These are phyloP conservation scores for Lasioglossum villosulum DNA, from an alignment of 2,888 invertebrate species.

Conservation along the genomic window DNA sequence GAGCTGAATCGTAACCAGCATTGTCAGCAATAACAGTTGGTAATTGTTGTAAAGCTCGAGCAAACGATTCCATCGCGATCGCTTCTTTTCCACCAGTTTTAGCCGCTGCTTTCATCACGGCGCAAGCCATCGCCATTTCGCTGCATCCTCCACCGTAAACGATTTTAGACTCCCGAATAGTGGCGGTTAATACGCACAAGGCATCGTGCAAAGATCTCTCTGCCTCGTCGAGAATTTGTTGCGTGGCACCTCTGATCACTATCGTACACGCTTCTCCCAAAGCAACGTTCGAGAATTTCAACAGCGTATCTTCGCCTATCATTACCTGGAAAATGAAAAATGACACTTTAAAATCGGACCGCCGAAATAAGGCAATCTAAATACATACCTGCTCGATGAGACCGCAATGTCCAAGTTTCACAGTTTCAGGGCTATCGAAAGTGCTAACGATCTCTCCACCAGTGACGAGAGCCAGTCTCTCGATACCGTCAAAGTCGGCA, in stretches of 20 bases:
- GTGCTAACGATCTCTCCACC: slow-evolving; percentile 99
- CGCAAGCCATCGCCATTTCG: slow-evolving; percentile 98
- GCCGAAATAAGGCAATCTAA: background rate
- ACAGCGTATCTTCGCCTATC: slow-evolving; percentile 98
- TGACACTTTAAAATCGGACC: slow-evolving; percentile 8
- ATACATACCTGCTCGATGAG: slow-evolving; percentile 93
- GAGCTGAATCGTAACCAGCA: slow-evolving; percentile 98
- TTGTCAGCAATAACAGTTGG: slow-evolving; percentile 99
- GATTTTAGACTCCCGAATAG: slow-evolving; percentile 96
- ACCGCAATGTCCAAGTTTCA: slow-evolving; percentile 97
- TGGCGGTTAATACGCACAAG: slow-evolving; percentile 97
- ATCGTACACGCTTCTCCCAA: slow-evolving; percentile 99
- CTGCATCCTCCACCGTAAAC: slow-evolving; percentile 97
- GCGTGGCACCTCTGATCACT: slow-evolving; percentile 98
- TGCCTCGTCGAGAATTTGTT: slow-evolving; percentile 99
- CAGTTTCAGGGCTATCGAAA: slow-evolving; percentile 96
- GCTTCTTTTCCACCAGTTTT: slow-evolving; percentile 98
- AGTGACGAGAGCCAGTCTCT: slow-evolving; percentile 97
- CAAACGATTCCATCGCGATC: slow-evolving; percentile 98
- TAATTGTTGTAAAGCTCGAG: slow-evolving; percentile 93
- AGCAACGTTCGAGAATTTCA: slow-evolving; percentile 97
- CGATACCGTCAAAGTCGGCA: slow-evolving; percentile 99
- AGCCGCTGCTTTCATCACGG: slow-evolving; percentile 92
- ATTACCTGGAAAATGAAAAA: slow-evolving; percentile 87
- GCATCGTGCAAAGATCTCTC: slow-evolving; percentile 99